Percentiles rank a stretch among this genome's conserved stretches.
phyloP scores from a whole-genome alignment of 2,888 invertebrate species.

The Entomobrya proxima region DNA sequence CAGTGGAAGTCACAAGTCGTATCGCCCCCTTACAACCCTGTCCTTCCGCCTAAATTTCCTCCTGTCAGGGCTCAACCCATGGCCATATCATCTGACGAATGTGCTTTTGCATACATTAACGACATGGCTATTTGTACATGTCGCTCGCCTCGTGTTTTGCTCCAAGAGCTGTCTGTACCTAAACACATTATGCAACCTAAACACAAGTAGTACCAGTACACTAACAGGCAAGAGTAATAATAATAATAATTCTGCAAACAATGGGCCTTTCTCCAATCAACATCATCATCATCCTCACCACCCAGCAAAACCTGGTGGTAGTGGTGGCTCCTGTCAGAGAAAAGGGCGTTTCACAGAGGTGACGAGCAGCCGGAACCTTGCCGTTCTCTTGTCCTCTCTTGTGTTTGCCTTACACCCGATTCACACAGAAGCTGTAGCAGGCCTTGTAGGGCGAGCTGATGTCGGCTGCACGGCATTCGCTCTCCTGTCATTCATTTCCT shows the following conservation, averaged over 20 bases:
- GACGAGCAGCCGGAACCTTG: conserved; percentile 71
- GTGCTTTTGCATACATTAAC: conserved; percentile 79
- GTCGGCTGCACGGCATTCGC: conserved; percentile 94
- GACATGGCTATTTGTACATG: conserved; percentile 78
- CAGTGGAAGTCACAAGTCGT: conserved; percentile 96
- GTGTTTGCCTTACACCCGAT: conserved; percentile 97
- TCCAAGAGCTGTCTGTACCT: conserved; percentile 70
- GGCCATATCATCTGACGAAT: conserved; percentile 87
- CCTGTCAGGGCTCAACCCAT: conserved; percentile 85
- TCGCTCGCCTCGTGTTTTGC: conserved; percentile 75
- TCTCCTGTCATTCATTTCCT: conserved; percentile 90
- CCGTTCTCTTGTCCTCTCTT: conserved; percentile 84
- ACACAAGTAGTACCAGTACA: not conserved
- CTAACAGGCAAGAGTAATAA: not conserved
- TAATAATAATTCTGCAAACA: conserved; percentile 28
- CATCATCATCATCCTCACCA: conserved; percentile 34
- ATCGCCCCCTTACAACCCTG: conserved; percentile 93
- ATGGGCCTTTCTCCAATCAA: conserved; percentile 32
- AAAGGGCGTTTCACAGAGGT: conserved; percentile 59
- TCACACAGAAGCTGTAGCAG: conserved; percentile 97
- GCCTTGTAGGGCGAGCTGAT: conserved; percentile 96
- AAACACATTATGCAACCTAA: conserved; percentile 72
- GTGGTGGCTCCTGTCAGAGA: conserved; percentile 55
- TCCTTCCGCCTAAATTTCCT: conserved; percentile 90
- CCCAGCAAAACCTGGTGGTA: conserved; percentile 29